A percentile compares a stretch with the other conserved stretches of the same genome.
These are phyloP conservation scores for Botia kubotai DNA, from an alignment of 2,797 vertebrate genomes.

Conservation along the genomic window DNA sequence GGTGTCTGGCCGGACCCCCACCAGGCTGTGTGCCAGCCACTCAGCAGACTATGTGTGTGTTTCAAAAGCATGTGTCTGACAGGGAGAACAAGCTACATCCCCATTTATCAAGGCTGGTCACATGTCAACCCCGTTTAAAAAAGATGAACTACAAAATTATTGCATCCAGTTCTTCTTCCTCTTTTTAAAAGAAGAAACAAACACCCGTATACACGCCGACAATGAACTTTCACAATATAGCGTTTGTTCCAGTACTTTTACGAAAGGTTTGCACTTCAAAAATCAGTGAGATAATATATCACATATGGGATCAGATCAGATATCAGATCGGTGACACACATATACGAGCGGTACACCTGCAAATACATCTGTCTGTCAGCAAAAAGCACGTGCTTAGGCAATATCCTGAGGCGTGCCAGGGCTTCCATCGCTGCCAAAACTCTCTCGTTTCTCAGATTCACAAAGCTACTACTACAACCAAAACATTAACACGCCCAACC, in stretches of 20 bases:
- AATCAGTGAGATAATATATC: not conserved
- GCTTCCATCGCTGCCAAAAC: conserved; percentile 40
- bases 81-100: conserved; percentile 57
- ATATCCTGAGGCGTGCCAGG: conserved; percentile 69
- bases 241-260: not conserved
- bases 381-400: conserved; percentile 70
- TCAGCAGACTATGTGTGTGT: conserved; percentile 18
- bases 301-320: not conserved
- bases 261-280: not conserved
- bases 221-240: conserved; percentile 9
- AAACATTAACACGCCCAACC: conserved; percentile 67
- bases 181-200: conserved; percentile 44
- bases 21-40: conserved; percentile 42
- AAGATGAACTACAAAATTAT: conserved; percentile 67
- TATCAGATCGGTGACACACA: not conserved
- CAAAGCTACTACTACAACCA: conserved; percentile 51
- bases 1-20: conserved; percentile 65
- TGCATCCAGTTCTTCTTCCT: conserved; percentile 65
- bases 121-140: conserved; percentile 78
- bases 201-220: conserved; percentile 6
- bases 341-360: conserved; percentile 52
- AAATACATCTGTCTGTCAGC: conserved; percentile 53
- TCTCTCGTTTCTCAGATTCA: conserved; percentile 29
- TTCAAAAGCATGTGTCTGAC: conserved; percentile 67
- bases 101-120: conserved; percentile 65